Base-by-base conservation (phyloP, 2,113 vertebrate genomes). In the Boulengeromyrus knoepffleri region DNA sequence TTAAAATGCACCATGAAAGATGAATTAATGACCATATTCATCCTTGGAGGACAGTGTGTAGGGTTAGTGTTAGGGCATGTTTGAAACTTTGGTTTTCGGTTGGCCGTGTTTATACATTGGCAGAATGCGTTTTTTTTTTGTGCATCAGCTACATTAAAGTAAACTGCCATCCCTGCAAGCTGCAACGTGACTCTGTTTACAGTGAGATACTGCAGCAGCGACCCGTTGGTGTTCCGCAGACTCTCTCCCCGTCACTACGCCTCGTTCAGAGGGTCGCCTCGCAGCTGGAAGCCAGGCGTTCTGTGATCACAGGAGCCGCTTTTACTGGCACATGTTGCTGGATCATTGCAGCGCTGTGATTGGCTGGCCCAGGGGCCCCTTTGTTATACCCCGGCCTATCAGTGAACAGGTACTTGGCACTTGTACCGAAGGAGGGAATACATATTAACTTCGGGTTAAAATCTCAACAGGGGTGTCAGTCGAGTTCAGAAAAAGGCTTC, bases 101-200 rank as follows among this genome's bases (percentile, higher is more conserved):
- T 80, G 74, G 15, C 74, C 2, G 1, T 42, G 36, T 17, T 19
- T 42, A 39, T 80, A 42, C 2, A 80, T 80, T 80, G 12, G 17
- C 31, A 6, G 74, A 36, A 42, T 77, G 36, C 70, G 19, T 7
- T 77, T 80, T 42, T 42, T 36, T 52, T 80, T 19, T 39, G 74
- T 80, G 39, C 74, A 42, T 77, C 15, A 7, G 31, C 36, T 77
- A 42, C 15, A 77, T 19, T 39, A 17, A 74, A 77, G 70, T 39
- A 45, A 84, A 84, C 19, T 47, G 45, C 42, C 92, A 92, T 93
- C 88, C 90, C 91, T 91, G 91, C 89, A 94, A 93, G 17, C n/a
- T 86, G 85, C n/a, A 15, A 24, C 7, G 80, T 42, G 70, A 77
- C n/a, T 74, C 31, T 12, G 17, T 88, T 36, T 24, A n/a, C 36